Percentiles rank a stretch among this genome's conserved stretches.
Conservation (phyloP, 2,797 vertebrate species). For the Sciaenops ocellatus region DNA sequence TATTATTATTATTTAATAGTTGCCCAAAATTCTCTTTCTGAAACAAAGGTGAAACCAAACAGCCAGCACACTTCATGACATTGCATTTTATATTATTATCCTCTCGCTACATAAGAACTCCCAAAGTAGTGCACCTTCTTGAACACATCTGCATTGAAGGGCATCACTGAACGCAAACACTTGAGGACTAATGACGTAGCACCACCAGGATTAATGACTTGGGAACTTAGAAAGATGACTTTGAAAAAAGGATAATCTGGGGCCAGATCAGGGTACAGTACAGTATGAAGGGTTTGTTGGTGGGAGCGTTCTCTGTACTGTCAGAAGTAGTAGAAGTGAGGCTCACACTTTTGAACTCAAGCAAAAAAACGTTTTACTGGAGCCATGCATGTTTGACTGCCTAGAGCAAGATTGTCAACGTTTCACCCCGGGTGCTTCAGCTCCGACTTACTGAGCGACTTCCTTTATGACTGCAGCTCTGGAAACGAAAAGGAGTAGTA, state of each 20-base stretch:
- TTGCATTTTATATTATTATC: conserved; percentile 17
- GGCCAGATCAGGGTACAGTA: conserved; percentile 9
- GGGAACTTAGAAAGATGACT: conserved; percentile 40
- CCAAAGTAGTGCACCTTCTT: conserved; percentile 1
- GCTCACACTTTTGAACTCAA: conserved; percentile 49
- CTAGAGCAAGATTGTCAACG: conserved; percentile 57
- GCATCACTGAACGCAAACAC: conserved; percentile 42
- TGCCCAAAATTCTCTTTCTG: background rate
- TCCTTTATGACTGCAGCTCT: conserved; percentile 58
- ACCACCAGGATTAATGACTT: conserved; percentile 49
- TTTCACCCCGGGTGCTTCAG: conserved; percentile 62
- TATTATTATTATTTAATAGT: background rate
- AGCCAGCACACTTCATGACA: background rate
- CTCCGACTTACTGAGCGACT: conserved; percentile 67
- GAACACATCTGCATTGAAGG: conserved; percentile 28
- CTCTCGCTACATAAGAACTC: conserved; percentile 2
- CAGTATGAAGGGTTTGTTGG: background rate
- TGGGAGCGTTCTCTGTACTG: conserved; percentile 17
- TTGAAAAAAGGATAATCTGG: conserved; percentile 35
- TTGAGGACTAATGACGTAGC: conserved; percentile 37
- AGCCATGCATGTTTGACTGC: conserved; percentile 60
- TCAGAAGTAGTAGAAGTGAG: conserved; percentile 26
- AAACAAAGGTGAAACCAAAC: background rate
- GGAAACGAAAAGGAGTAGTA: conserved; percentile 62
- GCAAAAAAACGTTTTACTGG: conserved; percentile 51